These are phyloP conservation scores for Cinclus cinclus DNA, from an alignment of 2,113 vertebrate species.

Conservation along the genomic window DNA sequence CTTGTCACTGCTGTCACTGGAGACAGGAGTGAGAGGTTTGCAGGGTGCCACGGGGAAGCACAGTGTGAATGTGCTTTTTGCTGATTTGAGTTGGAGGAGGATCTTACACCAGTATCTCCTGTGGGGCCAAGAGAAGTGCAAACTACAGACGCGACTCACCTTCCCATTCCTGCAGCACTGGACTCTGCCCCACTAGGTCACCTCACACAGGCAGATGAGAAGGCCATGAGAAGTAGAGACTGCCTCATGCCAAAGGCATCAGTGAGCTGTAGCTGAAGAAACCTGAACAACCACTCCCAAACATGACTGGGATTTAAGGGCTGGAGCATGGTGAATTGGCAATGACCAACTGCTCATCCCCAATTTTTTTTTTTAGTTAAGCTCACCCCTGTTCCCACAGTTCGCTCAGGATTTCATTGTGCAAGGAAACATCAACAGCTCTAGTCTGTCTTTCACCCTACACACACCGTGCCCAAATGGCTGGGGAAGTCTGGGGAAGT, in stretches of 20 bases:
- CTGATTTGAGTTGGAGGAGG: background rate
- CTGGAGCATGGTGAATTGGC: background rate
- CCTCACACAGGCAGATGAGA: background rate
- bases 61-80: background rate
- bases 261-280: background rate
- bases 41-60: fast-evolving
- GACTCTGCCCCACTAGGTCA: background rate
- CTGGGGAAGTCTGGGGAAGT: background rate
- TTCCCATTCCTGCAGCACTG: background rate
- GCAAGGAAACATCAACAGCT: background rate
- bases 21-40: background rate
- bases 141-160: background rate
- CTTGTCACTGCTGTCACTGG: background rate
- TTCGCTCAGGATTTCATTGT: background rate
- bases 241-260: background rate
- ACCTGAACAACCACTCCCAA: background rate
- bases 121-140: background rate
- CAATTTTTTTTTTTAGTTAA: background rate
- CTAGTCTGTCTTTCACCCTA: background rate
- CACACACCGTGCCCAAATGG: background rate
- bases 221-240: background rate
- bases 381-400: background rate
- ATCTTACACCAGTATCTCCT: background rate
- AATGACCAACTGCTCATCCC: background rate
- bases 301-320: background rate